Evolutionary conservation across 1,140 invertebrate species (phyloP).

Genomic region (Drosophila setifemur): DNA sequence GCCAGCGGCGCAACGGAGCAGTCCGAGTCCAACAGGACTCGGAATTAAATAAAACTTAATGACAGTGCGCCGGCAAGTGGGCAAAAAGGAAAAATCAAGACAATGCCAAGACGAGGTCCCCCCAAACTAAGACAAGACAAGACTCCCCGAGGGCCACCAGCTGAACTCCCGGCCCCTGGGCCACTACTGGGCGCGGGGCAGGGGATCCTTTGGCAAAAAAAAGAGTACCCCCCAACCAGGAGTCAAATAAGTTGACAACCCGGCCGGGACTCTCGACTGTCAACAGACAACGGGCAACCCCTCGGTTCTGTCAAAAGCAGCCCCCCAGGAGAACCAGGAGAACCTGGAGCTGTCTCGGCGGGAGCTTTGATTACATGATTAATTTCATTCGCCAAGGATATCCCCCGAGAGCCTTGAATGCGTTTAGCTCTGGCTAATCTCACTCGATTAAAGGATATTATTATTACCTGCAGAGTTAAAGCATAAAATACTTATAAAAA

Average conservation of each 20-base stretch:
- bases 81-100: conserved; percentile 40
- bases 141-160: conserved; percentile 48
- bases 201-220: too few species aligned
- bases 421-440: conserved; percentile 2
- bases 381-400: conserved; percentile 14
- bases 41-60: conserved; percentile 80
- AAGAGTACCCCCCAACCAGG: background rate
- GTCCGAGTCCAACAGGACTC: conserved; percentile 61
- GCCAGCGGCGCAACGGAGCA: conserved; percentile 20
- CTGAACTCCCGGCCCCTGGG: conserved; percentile 39
- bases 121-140: conserved; percentile 57
- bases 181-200: background rate
- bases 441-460: too few species aligned
- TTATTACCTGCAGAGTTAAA: too few species aligned
- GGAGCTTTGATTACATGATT: conserved; percentile 42
- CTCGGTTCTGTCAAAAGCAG: conserved; percentile 31
- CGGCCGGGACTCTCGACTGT: conserved; percentile 49
- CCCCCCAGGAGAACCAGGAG: conserved; percentile 19
- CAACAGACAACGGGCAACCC: conserved; percentile 46
- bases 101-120: conserved; percentile 5
- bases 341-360: conserved; percentile 7
- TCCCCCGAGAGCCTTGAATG: background rate
- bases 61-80: conserved; percentile 47
- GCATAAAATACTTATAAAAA: too few species aligned
- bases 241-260: conserved; percentile 69